A percentile compares a stretch with the other conserved stretches of the same genome.
Conservation (phyloP, 2,113 vertebrate genomes). For the Lophotis ruficrista region DNA sequence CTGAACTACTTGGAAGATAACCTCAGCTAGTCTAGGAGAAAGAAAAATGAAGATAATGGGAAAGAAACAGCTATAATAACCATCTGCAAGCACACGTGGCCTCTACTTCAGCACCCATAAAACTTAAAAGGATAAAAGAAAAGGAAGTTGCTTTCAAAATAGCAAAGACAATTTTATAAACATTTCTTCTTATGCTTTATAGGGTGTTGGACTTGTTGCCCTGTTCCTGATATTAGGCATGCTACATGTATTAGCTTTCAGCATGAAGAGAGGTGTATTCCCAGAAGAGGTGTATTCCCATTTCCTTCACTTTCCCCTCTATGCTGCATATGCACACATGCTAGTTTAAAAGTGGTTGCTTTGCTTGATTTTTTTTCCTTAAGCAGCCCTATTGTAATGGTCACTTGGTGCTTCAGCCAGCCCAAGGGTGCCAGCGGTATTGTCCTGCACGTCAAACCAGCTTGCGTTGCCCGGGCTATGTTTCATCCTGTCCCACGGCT, state of each 20-base stretch:
- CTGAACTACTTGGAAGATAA: neutral
- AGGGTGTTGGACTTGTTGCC: neutral
- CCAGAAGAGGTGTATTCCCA: too few relatives aligned
- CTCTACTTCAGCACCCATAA: neutral
- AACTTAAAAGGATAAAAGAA: conserved; percentile 26
- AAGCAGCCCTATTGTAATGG: neutral
- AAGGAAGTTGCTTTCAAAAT: conserved; percentile 9
- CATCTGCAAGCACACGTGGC: neutral
- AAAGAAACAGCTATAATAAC: conserved; percentile 21
- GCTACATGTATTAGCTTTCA: neutral
- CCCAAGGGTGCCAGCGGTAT: neutral
- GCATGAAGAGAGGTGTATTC: neutral
- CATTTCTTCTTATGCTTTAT: neutral
- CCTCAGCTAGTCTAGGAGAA: neutral
- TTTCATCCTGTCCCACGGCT: neutral
- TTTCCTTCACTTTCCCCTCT: neutral
- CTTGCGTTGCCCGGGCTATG: neutral
- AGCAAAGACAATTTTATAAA: neutral
- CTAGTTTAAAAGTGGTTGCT: neutral
- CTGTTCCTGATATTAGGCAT: neutral
- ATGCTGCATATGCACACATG: rapidly evolving
- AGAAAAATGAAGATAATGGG: neutral
- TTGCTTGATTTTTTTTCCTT: neutral
- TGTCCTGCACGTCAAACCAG: neutral
- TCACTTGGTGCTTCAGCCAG: neutral